Base-by-base conservation (phyloP, 2,113 vertebrate species). In the Orycteropus afer region DNA sequence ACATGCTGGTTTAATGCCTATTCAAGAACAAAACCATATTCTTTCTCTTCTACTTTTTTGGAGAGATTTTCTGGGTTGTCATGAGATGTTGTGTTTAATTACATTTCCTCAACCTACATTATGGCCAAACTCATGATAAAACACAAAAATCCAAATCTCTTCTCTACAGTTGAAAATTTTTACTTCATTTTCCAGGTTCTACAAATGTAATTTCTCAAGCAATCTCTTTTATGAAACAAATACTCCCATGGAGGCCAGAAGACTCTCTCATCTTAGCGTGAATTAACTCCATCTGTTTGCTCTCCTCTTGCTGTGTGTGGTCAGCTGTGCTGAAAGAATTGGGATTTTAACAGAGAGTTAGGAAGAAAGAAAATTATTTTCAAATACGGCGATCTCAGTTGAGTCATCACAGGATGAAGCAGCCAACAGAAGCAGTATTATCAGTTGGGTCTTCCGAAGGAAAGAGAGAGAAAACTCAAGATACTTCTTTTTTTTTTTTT, bases 201-300 rank as follows among this genome's bases (percentile, higher is more conserved):
- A 9, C 32, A 94, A 87, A 96, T 89, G 93, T 96, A 94, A 47
- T 57, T 94, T 94, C 47, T 82, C 40, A 34, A 94, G 57, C 69
- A 81, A 61, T 25, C 63, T 45, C 65, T 87, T 94, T 94, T 84
- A 83, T 86, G 87, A 96, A 94, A 65, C 69, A 83, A 94, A 95
- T 87, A 94, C 79, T 42, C 29, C 57, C 53, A 49, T 69, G 65
- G 91, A 96, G 65, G 63, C 57, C 53, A 57, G 89, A 91, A 93
- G 91, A 89, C 73, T 95, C 86, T 90, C 67, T 96, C 89, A 40
- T 91, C 73, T 93, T 93, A 89, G 55, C 0, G 0, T 87, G 67
- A 95, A 94, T 95, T 97, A 96, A 91, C 71, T 94, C 91, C 96
- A 93, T 96, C 91, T 96, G 91, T 84, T 93, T 94, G 71, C 63